Base-by-base conservation (phyloP, 2,888 invertebrate genomes). In the Phragmatobia fuliginosa region DNA sequence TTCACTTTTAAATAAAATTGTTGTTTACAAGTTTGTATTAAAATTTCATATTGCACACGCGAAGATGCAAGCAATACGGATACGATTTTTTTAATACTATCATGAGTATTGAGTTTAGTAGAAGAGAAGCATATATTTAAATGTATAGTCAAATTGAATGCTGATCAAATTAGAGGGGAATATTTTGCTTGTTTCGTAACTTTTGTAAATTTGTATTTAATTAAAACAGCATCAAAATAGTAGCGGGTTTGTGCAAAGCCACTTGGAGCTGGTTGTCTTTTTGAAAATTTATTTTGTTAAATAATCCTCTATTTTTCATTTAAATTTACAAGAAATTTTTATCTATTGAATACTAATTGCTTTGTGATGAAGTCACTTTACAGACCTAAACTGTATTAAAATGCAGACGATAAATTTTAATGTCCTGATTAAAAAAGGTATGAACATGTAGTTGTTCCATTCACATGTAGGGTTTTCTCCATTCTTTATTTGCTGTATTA, bases 1-100 rank as follows among this genome's bases (percentile, higher is more conserved):
- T 74, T 72, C 63, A 74, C 74, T 76, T 80, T 74, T 67, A 76
- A 71, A 71, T 78, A 56, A 72, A 73, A 76, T 70, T 76, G 64
- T 64, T 68, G 69, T 79, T 68, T 76, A 76, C 45, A 64, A 72
- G 71, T 72, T 72, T 63, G 68, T 76, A 76, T 78, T 80, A 74
- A 70, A 74, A 71, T 74, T 80, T 71, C 36, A 76, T 76, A 74
- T 76, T 61, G 67, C 66, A 67, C 71, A 75, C 67, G 71, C 68
- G 71, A 72, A 68, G 60, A 66, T 75, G 56, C 59, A 49, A 66
- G 70, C 32, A 70, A 68, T 66, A 28, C 56, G 62, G 59, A 70
- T 70, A 66, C 59, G 49, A 10, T n/a, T 60, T 59, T 68, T 69
- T 71, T 70, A 74, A 79, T 74, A 76, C 62, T 60, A 69, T 63